Base-by-base conservation (phyloP, 2,797 vertebrate genomes). In the Anisognathus igniventris region DNA sequence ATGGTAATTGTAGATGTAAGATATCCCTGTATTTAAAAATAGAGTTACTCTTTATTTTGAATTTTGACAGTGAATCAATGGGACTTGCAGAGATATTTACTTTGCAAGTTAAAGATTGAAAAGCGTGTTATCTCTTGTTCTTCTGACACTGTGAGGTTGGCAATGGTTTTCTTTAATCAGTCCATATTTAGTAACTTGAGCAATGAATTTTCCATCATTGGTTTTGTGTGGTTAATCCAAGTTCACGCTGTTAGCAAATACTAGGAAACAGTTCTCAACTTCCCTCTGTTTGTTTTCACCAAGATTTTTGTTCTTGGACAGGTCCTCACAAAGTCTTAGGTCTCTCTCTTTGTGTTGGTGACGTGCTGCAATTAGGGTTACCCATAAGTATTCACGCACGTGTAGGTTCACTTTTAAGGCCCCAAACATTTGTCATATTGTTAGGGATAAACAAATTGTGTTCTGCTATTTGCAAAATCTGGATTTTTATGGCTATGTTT, bases 141-240 rank as follows among this genome's bases (percentile, higher is more conserved):
- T 91, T 88, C 88, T 87, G 80, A 72, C 61, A 51, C 68, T 62
- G 44, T 57, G 75, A 74, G 35, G 77, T 75, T 94, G 83, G 31
- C 61, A 80, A 28, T 83, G 61, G 74, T 66, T 79, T 64, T 92
- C 47, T 88, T 82, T 71, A 85, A 82, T 95, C 78, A 40, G 62
- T 37, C 68, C 44, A 6, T 82, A 57, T 80, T 96, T 91, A 83
- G 78, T 51, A 83, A 72, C 68, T 89, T 3, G 8, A 93, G 74
- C 35, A 87, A 51, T 85, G 88, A 77, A 61, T 93, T 93, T 96
- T 93, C 89, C 72, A 72, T 87, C 68, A 35, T 8, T 68, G 56
- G 13, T 80, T 80, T 94, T 94, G 22, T 79, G 30, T 48, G 72
- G 91, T 86, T 93, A 85, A 61, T 88, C 53, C 50, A 77, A 71